Conservation (phyloP, 2,797 vertebrate genomes). For the Squalus acanthias region DNA sequence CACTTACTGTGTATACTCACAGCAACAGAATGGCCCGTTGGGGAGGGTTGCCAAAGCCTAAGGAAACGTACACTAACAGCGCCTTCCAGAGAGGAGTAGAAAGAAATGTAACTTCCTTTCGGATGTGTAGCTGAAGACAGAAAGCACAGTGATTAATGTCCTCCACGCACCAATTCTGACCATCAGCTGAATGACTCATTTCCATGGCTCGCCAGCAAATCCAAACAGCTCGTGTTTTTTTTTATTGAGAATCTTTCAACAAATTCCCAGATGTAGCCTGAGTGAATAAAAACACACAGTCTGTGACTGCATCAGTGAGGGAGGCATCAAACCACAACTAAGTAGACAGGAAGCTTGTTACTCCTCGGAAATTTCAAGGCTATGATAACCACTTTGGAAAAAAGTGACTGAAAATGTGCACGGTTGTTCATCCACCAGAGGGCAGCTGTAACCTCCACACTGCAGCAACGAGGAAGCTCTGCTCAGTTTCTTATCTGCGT, state of each 20-base stretch:
- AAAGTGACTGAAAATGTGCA: neutral
- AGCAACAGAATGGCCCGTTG: neutral
- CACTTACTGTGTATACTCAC: neutral
- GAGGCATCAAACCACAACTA: neutral
- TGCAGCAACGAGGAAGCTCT: neutral
- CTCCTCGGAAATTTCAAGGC: neutral
- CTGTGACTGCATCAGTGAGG: neutral
- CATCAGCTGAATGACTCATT: neutral
- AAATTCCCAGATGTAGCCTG: neutral
- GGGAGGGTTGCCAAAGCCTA: neutral
- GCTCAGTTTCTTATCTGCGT: neutral
- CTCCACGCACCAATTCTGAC: neutral
- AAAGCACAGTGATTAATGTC: neutral
- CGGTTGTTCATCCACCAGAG: neutral
- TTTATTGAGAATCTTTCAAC: neutral
- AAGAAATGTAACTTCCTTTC: neutral
- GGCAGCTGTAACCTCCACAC: neutral
- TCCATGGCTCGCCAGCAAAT: neutral
- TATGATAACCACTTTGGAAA: no score
- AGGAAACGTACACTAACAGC: neutral
- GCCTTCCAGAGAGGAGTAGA: neutral
- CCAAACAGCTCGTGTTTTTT: neutral
- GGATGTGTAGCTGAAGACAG: neutral
- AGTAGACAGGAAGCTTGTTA: neutral
- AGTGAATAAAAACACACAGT: neutral